phyloP scores from a whole-genome alignment of 2,888 invertebrate species.

The Acanthoscelides obtectus region DNA sequence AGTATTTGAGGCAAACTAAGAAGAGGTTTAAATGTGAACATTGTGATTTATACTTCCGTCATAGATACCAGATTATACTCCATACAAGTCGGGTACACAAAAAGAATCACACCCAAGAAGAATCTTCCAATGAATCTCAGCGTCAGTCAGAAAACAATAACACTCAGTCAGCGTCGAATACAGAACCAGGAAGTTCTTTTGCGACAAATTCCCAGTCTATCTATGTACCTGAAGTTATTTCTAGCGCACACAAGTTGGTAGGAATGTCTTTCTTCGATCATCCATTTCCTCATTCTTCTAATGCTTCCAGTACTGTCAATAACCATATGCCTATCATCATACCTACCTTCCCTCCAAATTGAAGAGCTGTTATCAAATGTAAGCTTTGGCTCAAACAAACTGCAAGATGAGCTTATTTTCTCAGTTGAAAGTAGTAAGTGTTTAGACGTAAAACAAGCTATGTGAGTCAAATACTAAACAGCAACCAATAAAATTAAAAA shows the following conservation, averaged over 20 bases:
- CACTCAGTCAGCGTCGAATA: constrained; percentile 36
- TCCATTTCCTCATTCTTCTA: constrained; percentile 43
- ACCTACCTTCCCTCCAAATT: constrained; percentile 46
- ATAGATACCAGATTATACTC: constrained; percentile 50
- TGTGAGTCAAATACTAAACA: no score
- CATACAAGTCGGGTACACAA: constrained; percentile 48
- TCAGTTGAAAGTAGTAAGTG: no score
- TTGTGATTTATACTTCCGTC: constrained; percentile 47
- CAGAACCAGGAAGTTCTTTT: constrained; percentile 19
- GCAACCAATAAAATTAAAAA: no score
- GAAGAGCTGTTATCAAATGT: constrained; percentile 2
- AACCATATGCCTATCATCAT: constrained; percentile 47
- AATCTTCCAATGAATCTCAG: neutral
- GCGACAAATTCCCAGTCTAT: constrained; percentile 30
- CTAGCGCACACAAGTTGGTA: constrained; percentile 42
- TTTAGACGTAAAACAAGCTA: no score
- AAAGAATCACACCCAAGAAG: constrained; percentile 15
- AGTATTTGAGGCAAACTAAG: constrained; percentile 50
- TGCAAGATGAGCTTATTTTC: no score
- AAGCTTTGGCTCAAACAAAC: no score
- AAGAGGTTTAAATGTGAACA: constrained; percentile 48
- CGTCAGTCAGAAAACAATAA: constrained; percentile 20
- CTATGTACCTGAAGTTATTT: constrained; percentile 43
- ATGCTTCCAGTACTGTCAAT: constrained; percentile 40
- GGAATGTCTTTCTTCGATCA: constrained; percentile 48